Conservation (phyloP, 2,888 invertebrate genomes). For the Hirudinaria manillensis region DNA sequence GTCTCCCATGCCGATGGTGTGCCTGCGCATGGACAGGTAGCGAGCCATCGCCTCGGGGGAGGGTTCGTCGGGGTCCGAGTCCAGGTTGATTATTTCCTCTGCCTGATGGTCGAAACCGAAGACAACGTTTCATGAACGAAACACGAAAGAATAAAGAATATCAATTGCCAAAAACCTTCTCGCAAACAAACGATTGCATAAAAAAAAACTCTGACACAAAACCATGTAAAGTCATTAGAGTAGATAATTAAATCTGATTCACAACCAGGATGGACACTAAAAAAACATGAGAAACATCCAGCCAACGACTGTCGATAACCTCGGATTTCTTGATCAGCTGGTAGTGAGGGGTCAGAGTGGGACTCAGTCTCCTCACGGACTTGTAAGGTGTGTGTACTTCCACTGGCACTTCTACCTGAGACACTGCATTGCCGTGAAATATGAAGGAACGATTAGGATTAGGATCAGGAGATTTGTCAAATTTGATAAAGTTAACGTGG, state of each 20-base stretch:
- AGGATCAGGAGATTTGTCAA: too few relatives aligned
- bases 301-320: slow-evolving; percentile 38
- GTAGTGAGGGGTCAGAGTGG: slow-evolving; percentile 43
- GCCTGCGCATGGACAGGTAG: slow-evolving; percentile 67
- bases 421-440: slow-evolving; percentile 31
- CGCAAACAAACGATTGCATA: too few relatives aligned
- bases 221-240: too few relatives aligned
- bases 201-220: too few relatives aligned
- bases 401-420: slow-evolving; percentile 42
- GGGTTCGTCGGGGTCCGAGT: slow-evolving; percentile 53
- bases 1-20: slow-evolving; percentile 83
- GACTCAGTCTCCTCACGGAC: slow-evolving; percentile 31
- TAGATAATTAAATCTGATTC: background rate
- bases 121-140: background rate
- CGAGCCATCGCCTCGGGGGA: slow-evolving; percentile 54
- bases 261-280: too few relatives aligned
- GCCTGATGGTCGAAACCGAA: background rate
- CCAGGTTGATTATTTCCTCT: slow-evolving; percentile 56
- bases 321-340: slow-evolving; percentile 44
- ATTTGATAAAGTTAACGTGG: too few relatives aligned
- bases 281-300: too few relatives aligned
- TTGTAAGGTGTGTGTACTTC: slow-evolving; percentile 40
- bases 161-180: background rate
- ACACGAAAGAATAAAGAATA: background rate
- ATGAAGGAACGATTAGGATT: too few relatives aligned